Conservation (phyloP, 2,888 invertebrate genomes). For the Limnephilus marmoratus region DNA sequence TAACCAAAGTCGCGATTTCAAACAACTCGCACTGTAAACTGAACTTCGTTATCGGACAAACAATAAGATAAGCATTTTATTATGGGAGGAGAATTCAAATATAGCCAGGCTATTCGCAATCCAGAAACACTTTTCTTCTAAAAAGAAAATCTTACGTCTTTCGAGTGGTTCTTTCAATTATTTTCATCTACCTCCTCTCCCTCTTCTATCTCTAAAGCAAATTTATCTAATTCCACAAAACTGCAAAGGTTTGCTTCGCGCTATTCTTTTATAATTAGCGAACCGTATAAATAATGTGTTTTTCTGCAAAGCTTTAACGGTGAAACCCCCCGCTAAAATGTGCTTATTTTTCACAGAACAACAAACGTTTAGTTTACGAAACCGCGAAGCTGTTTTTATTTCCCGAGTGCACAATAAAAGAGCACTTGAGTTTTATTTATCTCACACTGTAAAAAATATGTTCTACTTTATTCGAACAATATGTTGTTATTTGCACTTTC, state of each 20-base stretch:
- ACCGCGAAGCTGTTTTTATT: not conserved
- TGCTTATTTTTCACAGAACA: not conserved
- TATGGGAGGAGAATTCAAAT: not conserved
- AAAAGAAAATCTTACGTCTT: not conserved
- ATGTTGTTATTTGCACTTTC: not conserved
- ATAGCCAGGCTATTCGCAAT: too few species aligned
- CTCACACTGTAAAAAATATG: not conserved
- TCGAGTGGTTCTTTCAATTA: not conserved
- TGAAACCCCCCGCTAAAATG: not conserved
- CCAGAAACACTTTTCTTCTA: not conserved
- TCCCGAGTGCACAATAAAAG: constrained; percentile 25
- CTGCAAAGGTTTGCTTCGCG: not conserved
- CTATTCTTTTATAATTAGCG: not conserved
- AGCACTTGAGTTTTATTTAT: constrained; percentile 6
- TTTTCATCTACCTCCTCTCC: not conserved
- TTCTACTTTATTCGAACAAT: not conserved
- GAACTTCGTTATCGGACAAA: not conserved
- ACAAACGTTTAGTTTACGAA: not conserved
- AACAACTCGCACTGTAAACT: not conserved
- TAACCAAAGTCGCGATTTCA: too few species aligned
- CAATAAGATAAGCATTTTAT: not conserved
- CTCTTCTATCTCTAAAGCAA: too few species aligned
- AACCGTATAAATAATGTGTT: constrained; percentile 2
- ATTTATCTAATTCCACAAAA: not conserved
- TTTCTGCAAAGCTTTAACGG: not conserved